A percentile compares a stretch with the other conserved stretches of the same genome.
Conservation (phyloP, 2,888 invertebrate genomes). For the Leucania comma region DNA sequence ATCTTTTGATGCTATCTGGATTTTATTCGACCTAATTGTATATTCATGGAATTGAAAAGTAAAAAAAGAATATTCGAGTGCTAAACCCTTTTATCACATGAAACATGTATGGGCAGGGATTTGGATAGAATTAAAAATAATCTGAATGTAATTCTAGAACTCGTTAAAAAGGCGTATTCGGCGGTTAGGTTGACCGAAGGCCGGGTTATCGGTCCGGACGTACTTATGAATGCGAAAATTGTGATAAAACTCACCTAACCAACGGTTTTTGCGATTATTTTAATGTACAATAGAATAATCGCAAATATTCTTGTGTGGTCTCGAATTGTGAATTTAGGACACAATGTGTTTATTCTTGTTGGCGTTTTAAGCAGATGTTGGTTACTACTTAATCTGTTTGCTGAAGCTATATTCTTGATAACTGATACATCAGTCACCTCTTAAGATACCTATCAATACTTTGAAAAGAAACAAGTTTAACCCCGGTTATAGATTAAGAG, state of each 20-base stretch:
- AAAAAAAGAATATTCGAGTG: constrained; percentile 11
- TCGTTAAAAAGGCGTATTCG: constrained; percentile 27
- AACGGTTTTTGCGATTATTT: constrained; percentile 47
- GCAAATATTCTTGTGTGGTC: constrained; percentile 4
- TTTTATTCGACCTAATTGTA: neutral
- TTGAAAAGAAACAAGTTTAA: neutral
- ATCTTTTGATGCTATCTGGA: neutral
- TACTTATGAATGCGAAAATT: constrained; percentile 53
- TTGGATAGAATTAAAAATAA: constrained; percentile 28
- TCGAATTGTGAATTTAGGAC: constrained; percentile 7
- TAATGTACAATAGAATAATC: constrained; percentile 24
- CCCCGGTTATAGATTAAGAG: neutral
- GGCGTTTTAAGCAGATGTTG: constrained; percentile 1
- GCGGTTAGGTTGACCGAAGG: constrained; percentile 27
- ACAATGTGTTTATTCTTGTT: constrained; percentile 7
- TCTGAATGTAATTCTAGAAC: constrained; percentile 28
- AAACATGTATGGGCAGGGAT: constrained; percentile 35
- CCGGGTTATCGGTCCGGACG: constrained; percentile 67
- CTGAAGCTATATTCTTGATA: neutral
- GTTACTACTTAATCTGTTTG: neutral
- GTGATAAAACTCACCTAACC: constrained; percentile 54
- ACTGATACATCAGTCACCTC: neutral
- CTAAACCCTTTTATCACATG: constrained; percentile 25
- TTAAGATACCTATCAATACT: neutral
- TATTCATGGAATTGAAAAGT: constrained; percentile 16